These are phyloP conservation scores for Sialis lutaria DNA, from an alignment of 2,888 invertebrate species.

Conservation along the genomic window DNA sequence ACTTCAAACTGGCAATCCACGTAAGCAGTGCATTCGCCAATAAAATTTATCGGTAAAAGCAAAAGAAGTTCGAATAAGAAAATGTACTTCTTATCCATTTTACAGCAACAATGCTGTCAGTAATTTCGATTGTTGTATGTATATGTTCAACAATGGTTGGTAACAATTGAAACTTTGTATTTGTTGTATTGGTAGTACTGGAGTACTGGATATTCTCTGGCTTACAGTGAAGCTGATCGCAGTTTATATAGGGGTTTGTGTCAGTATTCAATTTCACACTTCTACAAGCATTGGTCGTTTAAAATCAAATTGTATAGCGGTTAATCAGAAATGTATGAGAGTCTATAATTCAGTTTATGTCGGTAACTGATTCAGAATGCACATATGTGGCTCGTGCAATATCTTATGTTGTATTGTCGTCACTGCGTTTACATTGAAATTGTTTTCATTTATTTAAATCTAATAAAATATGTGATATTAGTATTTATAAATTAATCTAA, in stretches of 20 bases:
- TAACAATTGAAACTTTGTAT: too few relatives aligned
- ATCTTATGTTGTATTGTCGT: too few relatives aligned
- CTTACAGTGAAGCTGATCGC: background rate
- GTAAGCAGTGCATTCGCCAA: background rate
- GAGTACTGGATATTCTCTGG: slow-evolving; percentile 12
- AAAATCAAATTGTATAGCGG: slow-evolving; percentile 12
- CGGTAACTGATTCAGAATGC: too few relatives aligned
- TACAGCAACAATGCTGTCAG: background rate
- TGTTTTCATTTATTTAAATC: too few relatives aligned
- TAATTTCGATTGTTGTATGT: too few relatives aligned
- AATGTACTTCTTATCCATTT: background rate
- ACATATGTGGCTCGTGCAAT: too few relatives aligned
- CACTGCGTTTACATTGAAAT: too few relatives aligned
- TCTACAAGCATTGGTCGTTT: slow-evolving; percentile 12
- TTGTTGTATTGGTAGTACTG: background rate
- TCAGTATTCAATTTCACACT: slow-evolving; percentile 12
- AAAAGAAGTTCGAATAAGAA: background rate
- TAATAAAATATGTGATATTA: too few relatives aligned
- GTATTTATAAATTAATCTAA: too few relatives aligned
- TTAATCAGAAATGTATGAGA: slow-evolving; percentile 9
- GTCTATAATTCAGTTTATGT: slow-evolving; percentile 2
- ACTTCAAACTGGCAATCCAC: background rate
- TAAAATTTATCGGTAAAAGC: background rate
- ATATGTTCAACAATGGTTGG: too few relatives aligned
- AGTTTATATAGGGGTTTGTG: slow-evolving; percentile 8